phyloP scores from a whole-genome alignment of 2,797 vertebrate genomes.

The Uromys caudimaculatus region DNA sequence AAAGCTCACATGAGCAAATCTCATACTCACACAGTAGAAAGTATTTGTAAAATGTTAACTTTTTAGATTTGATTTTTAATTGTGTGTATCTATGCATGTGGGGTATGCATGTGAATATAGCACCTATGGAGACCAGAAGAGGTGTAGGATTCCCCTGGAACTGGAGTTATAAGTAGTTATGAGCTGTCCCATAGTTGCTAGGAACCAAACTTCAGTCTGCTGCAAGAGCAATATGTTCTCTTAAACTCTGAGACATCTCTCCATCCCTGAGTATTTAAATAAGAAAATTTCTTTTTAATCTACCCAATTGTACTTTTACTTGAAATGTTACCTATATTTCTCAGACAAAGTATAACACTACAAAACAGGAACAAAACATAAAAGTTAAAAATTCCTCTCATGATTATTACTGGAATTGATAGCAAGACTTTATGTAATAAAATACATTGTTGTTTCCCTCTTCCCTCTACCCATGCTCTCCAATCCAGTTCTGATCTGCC shows the following conservation, averaged over 20 bases:
- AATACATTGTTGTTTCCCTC: conserved; percentile 45
- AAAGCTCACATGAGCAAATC: conserved; percentile 37
- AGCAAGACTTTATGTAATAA: conserved; percentile 57
- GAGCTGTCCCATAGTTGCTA: neutral
- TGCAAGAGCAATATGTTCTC: neutral
- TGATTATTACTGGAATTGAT: conserved; percentile 19
- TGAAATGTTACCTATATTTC: conserved; percentile 55
- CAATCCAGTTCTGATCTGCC: conserved; percentile 44
- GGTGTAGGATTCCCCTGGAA: neutral
- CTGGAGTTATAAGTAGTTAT: neutral
- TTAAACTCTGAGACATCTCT: neutral
- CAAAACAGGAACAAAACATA: conserved; percentile 25
- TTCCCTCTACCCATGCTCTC: conserved; percentile 7
- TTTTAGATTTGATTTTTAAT: neutral
- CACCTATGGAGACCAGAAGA: neutral
- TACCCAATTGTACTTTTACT: conserved; percentile 55
- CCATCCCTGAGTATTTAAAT: conserved; percentile 30
- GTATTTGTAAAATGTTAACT: conserved; percentile 20
- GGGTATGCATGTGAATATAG: neutral
- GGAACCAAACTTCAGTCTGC: neutral
- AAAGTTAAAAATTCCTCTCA: conserved; percentile 8
- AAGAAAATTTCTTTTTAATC: conserved; percentile 61
- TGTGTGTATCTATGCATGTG: neutral
- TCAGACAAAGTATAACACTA: conserved; percentile 55
- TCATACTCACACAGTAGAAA: conserved; percentile 25